Evolutionary conservation across 2,113 vertebrate species (phyloP).

Genomic region (Microcebus jonahi): DNA sequence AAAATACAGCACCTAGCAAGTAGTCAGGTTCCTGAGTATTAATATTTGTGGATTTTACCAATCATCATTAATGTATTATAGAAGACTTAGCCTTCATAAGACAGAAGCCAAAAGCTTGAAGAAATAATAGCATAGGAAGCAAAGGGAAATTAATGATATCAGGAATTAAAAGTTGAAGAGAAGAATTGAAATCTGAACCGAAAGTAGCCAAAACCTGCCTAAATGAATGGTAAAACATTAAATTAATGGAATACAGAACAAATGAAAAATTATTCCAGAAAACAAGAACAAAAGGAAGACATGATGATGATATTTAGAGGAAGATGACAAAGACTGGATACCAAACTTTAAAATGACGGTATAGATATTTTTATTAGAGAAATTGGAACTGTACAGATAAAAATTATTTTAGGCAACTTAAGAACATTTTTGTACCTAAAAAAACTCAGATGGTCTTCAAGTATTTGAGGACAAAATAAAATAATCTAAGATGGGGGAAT

Average conservation of each 20-base stretch:
- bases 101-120: not conserved
- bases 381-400: not conserved
- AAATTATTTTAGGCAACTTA: not conserved
- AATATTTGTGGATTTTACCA: not conserved
- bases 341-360: not conserved
- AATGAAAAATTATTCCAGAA: not conserved
- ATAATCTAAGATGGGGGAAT: not conserved
- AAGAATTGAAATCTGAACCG: not conserved
- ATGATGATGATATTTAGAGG: not conserved
- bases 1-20: not conserved
- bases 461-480: conserved; percentile 1
- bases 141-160: not conserved
- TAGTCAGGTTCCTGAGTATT: not conserved
- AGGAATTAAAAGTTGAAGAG: not conserved
- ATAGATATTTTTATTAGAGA: not conserved
- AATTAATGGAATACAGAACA: not conserved
- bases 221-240: not conserved
- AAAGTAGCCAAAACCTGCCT: not conserved
- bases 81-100: not conserved
- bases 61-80: not conserved
- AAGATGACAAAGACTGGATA: not conserved
- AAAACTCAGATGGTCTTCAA: not conserved
- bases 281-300: not conserved
- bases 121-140: not conserved
- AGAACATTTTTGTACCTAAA: not conserved